Conservation (phyloP, 2,113 vertebrate species). For the Otocyon megalotis region DNA sequence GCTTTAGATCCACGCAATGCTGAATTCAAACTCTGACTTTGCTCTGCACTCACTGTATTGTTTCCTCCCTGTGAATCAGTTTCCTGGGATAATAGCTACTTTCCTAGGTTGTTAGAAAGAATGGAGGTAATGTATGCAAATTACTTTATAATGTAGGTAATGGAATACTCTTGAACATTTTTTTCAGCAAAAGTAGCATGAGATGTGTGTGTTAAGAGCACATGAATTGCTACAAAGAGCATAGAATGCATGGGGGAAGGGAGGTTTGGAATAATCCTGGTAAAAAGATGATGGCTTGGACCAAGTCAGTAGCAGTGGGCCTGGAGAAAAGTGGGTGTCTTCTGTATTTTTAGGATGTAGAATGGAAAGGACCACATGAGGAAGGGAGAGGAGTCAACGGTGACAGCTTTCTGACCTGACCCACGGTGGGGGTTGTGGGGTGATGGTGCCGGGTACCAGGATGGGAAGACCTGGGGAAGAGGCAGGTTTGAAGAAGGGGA, state of each 20-base stretch:
- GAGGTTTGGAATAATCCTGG: background rate
- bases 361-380: background rate
- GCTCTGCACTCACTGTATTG: background rate
- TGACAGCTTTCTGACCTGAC: background rate
- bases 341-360: background rate
- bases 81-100: constrained; percentile 59
- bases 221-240: background rate
- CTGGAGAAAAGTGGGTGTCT: background rate
- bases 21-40: constrained; percentile 13
- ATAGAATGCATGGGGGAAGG: background rate
- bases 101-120: constrained; percentile 35
- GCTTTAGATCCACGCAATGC: background rate
- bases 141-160: constrained; percentile 28
- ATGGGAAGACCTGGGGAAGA: background rate
- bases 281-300: background rate
- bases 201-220: constrained; percentile 22
- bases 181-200: constrained; percentile 19
- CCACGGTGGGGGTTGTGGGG: background rate
- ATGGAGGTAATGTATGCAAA: constrained; percentile 49
- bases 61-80: constrained; percentile 12
- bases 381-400: background rate
- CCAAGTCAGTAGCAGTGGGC: background rate
- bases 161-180: constrained; percentile 30
- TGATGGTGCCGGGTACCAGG: background rate
- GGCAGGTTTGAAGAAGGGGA: background rate